Percentiles rank a stretch among this genome's conserved stretches.
Evolutionary conservation across 2,888 invertebrate species (phyloP).

Genomic region (Sylvicola cinctus): DNA sequence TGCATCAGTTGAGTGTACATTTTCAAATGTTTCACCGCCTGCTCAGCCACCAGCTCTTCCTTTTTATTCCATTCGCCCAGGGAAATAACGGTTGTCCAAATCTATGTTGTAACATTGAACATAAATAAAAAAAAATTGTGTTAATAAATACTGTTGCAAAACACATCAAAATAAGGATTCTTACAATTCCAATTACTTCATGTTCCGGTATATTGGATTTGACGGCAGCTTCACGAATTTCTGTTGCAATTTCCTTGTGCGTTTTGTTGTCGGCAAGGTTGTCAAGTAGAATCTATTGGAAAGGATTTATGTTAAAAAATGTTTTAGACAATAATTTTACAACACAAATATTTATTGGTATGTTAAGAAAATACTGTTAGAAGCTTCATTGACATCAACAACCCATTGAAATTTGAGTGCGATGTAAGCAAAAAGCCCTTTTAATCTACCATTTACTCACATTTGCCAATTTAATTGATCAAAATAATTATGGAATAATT

Average conservation of each 20-base stretch:
- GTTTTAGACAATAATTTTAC: not conserved
- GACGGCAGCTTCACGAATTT: slow-evolving; percentile 67
- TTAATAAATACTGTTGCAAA: not conserved
- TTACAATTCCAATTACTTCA: slow-evolving; percentile 71
- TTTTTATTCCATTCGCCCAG: slow-evolving; percentile 98
- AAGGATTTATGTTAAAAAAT: slow-evolving; percentile 12
- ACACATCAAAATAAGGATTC: slow-evolving; percentile 20
- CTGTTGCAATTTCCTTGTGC: slow-evolving; percentile 64
- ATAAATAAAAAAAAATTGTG: slow-evolving; percentile 1
- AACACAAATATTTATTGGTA: not conserved
- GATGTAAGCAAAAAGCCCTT: slow-evolving; percentile 8
- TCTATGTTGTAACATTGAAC: slow-evolving; percentile 26
- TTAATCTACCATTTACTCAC: slow-evolving; percentile 7
- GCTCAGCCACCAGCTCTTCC: slow-evolving; percentile 89
- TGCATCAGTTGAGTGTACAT: slow-evolving; percentile 70
- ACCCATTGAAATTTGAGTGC: slow-evolving; percentile 4
- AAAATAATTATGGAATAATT: not conserved
- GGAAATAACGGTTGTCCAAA: slow-evolving; percentile 90
- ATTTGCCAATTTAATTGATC: slow-evolving; percentile 1
- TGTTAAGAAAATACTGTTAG: slow-evolving; percentile 1
- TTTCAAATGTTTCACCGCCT: slow-evolving; percentile 78
- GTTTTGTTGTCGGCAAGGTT: slow-evolving; percentile 73
- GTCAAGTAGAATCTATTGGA: slow-evolving; percentile 49
- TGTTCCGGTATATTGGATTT: slow-evolving; percentile 75
- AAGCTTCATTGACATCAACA: slow-evolving; percentile 6